These are phyloP conservation scores for Hirudinaria manillensis DNA, from an alignment of 2,888 invertebrate genomes.

Conservation along the genomic window DNA sequence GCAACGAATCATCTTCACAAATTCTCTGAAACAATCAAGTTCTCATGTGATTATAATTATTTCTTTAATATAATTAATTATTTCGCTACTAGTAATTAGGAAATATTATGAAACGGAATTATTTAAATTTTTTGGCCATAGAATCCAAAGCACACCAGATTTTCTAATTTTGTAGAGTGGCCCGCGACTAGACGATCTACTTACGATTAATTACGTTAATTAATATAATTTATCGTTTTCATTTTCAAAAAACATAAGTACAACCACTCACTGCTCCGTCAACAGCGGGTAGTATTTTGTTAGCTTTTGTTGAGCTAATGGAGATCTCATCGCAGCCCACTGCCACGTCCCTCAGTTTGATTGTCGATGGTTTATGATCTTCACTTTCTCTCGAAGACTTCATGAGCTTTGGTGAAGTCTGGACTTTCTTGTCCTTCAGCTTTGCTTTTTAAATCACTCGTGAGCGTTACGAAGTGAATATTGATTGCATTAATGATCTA, in stretches of 20 bases:
- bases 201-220: no score
- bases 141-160: no score
- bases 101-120: neutral
- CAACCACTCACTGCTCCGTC: no score
- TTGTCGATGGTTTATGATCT: no score
- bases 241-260: no score
- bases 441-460: neutral
- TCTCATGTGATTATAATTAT: neutral
- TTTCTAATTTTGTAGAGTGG: no score
- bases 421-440: conserved; percentile 24
- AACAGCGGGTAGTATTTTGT: neutral
- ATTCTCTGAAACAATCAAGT: neutral
- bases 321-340: conserved; percentile 1
- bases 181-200: no score
- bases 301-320: neutral
- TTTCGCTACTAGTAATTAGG: neutral
- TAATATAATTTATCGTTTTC: no score
- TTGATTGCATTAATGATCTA: no score
- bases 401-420: conserved; percentile 26
- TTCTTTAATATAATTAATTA: neutral
- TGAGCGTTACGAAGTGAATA: no score
- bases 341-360: neutral
- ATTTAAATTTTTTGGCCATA: no score
- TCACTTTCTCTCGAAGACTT: neutral
- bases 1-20: conserved; percentile 23